A percentile compares a stretch with the other conserved stretches of the same genome.
phyloP scores from a whole-genome alignment of 1,140 invertebrate species.

The Pissodes strobi region DNA sequence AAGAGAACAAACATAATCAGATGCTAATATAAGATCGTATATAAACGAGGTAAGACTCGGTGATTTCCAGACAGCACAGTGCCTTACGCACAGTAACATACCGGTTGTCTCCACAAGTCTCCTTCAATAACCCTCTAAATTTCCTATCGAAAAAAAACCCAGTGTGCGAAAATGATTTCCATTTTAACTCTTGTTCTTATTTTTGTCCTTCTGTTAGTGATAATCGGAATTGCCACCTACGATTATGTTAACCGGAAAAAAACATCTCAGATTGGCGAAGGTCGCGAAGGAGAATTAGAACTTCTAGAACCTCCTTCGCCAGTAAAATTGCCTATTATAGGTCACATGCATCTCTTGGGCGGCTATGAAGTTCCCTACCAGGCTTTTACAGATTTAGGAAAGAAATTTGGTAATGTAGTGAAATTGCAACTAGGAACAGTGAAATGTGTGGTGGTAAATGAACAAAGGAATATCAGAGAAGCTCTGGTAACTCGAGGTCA shows the following conservation, averaged over 20 bases:
- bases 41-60: constrained; percentile 6
- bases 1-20: constrained; percentile 8
- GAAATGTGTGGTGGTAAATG: constrained; percentile 68
- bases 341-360: constrained; percentile 64
- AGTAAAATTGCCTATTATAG: constrained; percentile 63
- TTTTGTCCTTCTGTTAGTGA: constrained; percentile 4
- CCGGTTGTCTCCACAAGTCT: constrained; percentile 18
- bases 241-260: constrained; percentile 3
- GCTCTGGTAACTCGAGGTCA: constrained; percentile 65
- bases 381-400: constrained; percentile 63
- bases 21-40: constrained; percentile 20
- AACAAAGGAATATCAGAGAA: constrained; percentile 66
- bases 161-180: constrained; percentile 9
- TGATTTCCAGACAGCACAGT: constrained; percentile 21
- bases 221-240: neutral
- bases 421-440: constrained; percentile 64
- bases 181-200: constrained; percentile 10
- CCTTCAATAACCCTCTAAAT: constrained; percentile 4
- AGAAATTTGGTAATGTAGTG: constrained; percentile 62
- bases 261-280: neutral
- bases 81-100: constrained; percentile 11
- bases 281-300: neutral
- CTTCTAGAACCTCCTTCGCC: constrained; percentile 60
- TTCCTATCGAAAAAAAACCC: neutral
- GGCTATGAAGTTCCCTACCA: constrained; percentile 68